A percentile compares a stretch with the other conserved stretches of the same genome.
phyloP scores from a whole-genome alignment of 2,797 vertebrate species.

The Dendrocincla fuliginosa region DNA sequence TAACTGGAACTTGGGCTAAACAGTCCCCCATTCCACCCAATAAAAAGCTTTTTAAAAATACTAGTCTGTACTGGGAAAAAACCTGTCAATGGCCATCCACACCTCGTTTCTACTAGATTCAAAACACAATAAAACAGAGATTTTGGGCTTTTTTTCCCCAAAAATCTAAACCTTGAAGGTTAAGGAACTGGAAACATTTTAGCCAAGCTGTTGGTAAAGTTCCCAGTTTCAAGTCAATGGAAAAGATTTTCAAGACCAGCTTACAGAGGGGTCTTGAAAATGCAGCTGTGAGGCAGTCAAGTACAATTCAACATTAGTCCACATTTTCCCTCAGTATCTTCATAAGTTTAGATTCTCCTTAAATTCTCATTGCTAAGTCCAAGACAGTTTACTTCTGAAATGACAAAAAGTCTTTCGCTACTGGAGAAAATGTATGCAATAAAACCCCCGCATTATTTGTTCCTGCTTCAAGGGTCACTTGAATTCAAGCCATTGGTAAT shows the following conservation, averaged over 20 bases:
- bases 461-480: neutral
- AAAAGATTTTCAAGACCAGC: neutral
- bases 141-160: neutral
- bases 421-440: neutral
- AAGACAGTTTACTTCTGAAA: neutral
- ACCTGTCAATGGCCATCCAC: neutral
- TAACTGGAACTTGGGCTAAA: neutral
- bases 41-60: neutral
- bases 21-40: fast-evolving
- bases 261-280: neutral
- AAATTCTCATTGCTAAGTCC: neutral
- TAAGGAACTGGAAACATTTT: neutral
- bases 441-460: neutral
- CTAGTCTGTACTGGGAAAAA: neutral
- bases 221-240: neutral
- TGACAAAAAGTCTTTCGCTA: neutral
- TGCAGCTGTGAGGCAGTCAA: neutral
- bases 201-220: neutral
- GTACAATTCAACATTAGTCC: neutral
- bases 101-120: neutral
- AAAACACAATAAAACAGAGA: neutral
- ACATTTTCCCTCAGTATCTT: neutral
- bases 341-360: neutral
- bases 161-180: neutral
- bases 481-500: neutral